A percentile compares a stretch with the other conserved stretches of the same genome.
phyloP scores from a whole-genome alignment of 2,888 invertebrate genomes.

The Seira ritae region DNA sequence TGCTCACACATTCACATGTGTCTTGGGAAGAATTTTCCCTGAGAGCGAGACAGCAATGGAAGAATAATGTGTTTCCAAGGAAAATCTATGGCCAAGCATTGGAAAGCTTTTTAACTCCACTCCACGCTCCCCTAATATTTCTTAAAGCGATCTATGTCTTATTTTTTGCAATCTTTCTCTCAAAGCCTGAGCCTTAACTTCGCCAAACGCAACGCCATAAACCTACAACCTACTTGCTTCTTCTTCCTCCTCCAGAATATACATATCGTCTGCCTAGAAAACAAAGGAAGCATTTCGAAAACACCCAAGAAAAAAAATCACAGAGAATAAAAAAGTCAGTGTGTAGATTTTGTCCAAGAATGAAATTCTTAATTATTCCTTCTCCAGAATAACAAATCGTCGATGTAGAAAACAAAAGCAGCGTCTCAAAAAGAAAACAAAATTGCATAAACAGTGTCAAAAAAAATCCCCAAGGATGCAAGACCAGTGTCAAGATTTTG shows the following conservation, averaged over 20 bases:
- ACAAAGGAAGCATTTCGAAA: too few relatives aligned
- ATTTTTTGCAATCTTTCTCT: conserved; percentile 14
- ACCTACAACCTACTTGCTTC: not conserved
- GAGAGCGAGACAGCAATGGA: conserved; percentile 41
- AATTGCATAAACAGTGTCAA: too few relatives aligned
- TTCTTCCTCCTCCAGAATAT: not conserved
- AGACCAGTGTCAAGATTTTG: too few relatives aligned
- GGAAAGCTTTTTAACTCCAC: conserved; percentile 66
- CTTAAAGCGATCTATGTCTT: conserved; percentile 28
- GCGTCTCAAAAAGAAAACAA: too few relatives aligned
- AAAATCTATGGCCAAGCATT: conserved; percentile 60
- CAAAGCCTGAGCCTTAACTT: not conserved
- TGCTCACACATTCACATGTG: conserved; percentile 11
- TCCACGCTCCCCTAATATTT: conserved; percentile 59
- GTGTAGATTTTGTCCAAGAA: too few relatives aligned
- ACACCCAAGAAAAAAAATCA: too few relatives aligned
- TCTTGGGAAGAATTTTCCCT: conserved; percentile 8
- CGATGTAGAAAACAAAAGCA: too few relatives aligned
- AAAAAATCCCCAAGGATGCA: too few relatives aligned
- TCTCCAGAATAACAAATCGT: too few relatives aligned
- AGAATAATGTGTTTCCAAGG: conserved; percentile 58
- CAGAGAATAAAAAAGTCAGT: too few relatives aligned
- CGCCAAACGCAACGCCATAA: conserved; percentile 14
- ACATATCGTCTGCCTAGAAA: too few relatives aligned
- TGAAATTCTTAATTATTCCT: too few relatives aligned